Base-by-base conservation (phyloP, 2,797 vertebrate species). In the Triplophysa yarkandensis region DNA sequence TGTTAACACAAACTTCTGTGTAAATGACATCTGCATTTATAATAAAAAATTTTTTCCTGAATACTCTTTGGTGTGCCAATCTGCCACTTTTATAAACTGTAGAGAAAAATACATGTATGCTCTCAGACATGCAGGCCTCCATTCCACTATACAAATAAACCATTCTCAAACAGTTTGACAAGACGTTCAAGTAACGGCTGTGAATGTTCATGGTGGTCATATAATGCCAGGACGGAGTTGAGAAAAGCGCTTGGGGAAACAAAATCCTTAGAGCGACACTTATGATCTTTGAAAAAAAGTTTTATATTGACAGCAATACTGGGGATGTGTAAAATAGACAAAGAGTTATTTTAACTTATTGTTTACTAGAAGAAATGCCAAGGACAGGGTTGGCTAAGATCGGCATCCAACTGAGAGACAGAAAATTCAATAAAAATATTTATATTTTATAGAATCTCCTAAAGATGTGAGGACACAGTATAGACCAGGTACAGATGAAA, bases 1-100 rank as follows among this genome's bases (percentile, higher is more conserved):
- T 74, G 34, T 70, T 72, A 41, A 76, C 58, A 70, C 6, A 13
- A 17, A 32, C 34, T 21, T 66, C 27, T 66, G 48, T 36, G 7
- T 17, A 48, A 34, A 66, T 34, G 19, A 48, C 9, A 71, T 34
- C 14, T 25, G 43, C 28, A 27, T 71, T 50, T 8, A 62, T n/a
- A 71, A 27, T 27, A 21, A 2, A 34, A 6, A 16, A 5, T 10
- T 11, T 67, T n/a, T 17, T 50, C 21, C 55, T 25, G 63, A 10
- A 71, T 13, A 30, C 16, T 34, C 43, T 36, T 71, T 14, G 36
- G 36, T 61, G 46, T 50, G 48, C 64, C 44, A 19, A 57, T 46
- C 17, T 50, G 36, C n/a, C n/a, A 60, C 64, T 34, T 60, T 14
- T 32, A 60, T 52, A 32, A 21, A 19, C 19, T 16, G 27, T 50